Conservation (phyloP, 2,888 invertebrate genomes). For the Drosophila yooni region DNA sequence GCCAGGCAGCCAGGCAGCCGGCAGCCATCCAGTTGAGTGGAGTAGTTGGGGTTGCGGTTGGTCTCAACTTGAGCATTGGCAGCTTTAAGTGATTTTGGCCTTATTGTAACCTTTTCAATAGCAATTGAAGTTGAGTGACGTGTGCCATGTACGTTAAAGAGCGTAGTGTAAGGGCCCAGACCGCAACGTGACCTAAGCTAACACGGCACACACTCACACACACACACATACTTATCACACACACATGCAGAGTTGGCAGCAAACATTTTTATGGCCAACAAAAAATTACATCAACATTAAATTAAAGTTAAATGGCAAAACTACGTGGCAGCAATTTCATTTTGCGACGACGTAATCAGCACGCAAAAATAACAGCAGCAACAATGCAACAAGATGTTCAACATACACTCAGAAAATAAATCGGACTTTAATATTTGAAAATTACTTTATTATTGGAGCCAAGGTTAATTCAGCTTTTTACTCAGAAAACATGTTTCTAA, state of each 20-base stretch:
- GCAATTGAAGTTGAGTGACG: conserved; percentile 63
- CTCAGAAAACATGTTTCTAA: background rate
- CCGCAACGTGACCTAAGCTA: conserved; percentile 72
- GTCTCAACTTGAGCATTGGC: conserved; percentile 49
- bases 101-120: conserved; percentile 70
- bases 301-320: conserved; percentile 81
- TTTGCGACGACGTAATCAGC: conserved; percentile 71
- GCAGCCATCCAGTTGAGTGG: background rate
- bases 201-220: conserved; percentile 27
- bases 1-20: background rate
- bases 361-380: conserved; percentile 42
- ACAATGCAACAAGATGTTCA: conserved; percentile 35
- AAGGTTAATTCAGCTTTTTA: background rate
- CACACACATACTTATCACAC: background rate
- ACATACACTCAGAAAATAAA: background rate
- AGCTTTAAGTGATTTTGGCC: conserved; percentile 75
- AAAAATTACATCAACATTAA: conserved; percentile 78
- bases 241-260: background rate
- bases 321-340: conserved; percentile 79
- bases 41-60: background rate
- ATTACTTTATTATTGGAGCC: background rate
- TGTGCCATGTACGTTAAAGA: conserved; percentile 28
- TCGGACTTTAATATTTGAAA: background rate
- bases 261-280: conserved; percentile 71
- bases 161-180: conserved; percentile 13